Base-by-base conservation (phyloP, 2,113 vertebrate genomes). In the Cricetomys ansorgei region DNA sequence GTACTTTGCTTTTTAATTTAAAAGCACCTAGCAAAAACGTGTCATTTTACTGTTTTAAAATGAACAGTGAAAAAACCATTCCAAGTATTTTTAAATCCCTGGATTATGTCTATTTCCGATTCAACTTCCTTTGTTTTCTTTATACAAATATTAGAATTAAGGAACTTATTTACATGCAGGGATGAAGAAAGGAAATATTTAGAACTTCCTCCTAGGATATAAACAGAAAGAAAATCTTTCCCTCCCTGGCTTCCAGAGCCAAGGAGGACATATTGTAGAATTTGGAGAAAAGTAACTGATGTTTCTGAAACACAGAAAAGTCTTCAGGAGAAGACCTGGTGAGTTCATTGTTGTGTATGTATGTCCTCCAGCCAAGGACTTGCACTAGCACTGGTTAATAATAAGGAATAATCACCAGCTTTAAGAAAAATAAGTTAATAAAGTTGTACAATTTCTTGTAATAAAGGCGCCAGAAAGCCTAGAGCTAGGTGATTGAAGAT, bases 171-270 rank as follows among this genome's bases (percentile, higher is more conserved):
- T 96, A 94, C 45, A 77, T 57, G 40, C 25, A 95, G 55, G 75
- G 53, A 88, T 96, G 92, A 96, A 95, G 92, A 97, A 94, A 96
- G 88, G 70, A 77, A 90, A 92, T 92, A 62, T 96, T 94, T 92
- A 97, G 88, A 88, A 75, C 92, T 94, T 96, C 94, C 59, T 97
- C 40, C 88, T 67, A 75, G 72, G 83, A 50, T 95, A 90, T 89
- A 97, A 97, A 97, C 96, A 97, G 85, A 88, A 83, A 91, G 89
- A 77, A 97, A 97, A 97, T 67, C 94, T 92, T 91, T 89, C 67
- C 29, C 45, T 37, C 59, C 11, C 55, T 79, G 62, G 23, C 85
- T 93, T 76, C 13, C 59, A 53, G 73, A 69, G 81, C 34, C 92
- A 62, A 81, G 40, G 43, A 23, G 53, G 59, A 96, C 93, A 31